Conservation (phyloP, 2,113 vertebrate genomes). For the Polypterus bichir region DNA sequence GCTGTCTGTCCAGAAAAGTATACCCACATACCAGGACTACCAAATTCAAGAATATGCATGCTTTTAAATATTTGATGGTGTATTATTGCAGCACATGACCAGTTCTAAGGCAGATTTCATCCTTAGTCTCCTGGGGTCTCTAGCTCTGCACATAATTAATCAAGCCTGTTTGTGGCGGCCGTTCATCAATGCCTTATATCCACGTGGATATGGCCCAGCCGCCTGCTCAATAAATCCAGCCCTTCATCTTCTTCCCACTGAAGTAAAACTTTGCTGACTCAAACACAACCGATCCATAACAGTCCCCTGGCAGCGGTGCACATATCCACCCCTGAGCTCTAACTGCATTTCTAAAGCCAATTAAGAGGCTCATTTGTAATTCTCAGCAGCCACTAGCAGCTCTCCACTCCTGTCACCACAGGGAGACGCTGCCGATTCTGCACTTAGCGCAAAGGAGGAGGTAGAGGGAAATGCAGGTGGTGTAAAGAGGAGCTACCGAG, state of each 20-base stretch:
- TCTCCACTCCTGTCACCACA: not conserved
- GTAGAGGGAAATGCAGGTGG: too few relatives aligned
- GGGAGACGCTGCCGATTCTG: too few relatives aligned
- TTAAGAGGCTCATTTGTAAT: constrained; percentile 33
- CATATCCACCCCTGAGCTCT: constrained; percentile 14
- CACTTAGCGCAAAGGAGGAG: too few relatives aligned
- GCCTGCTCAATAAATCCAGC: constrained; percentile 26
- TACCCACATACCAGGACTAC: too few relatives aligned
- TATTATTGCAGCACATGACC: not conserved
- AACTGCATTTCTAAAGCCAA: constrained; percentile 33
- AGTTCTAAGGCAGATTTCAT: not conserved
- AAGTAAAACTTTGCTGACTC: constrained; percentile 33
- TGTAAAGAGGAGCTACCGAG: too few relatives aligned
- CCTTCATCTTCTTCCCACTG: constrained; percentile 10
- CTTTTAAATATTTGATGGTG: not conserved
- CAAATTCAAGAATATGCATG: not conserved
- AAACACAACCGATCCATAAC: constrained; percentile 28
- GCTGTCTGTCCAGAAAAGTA: too few relatives aligned
- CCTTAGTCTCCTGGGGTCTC: not conserved
- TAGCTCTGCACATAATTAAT: constrained; percentile 7
- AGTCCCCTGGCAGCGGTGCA: constrained; percentile 7
- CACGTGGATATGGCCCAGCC: constrained; percentile 5
- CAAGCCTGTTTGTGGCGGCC: not conserved
- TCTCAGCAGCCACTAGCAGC: constrained; percentile 23
- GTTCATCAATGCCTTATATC: too few relatives aligned